These are phyloP conservation scores for Elanoides forficatus DNA, from an alignment of 2,113 vertebrate species.

Conservation along the genomic window DNA sequence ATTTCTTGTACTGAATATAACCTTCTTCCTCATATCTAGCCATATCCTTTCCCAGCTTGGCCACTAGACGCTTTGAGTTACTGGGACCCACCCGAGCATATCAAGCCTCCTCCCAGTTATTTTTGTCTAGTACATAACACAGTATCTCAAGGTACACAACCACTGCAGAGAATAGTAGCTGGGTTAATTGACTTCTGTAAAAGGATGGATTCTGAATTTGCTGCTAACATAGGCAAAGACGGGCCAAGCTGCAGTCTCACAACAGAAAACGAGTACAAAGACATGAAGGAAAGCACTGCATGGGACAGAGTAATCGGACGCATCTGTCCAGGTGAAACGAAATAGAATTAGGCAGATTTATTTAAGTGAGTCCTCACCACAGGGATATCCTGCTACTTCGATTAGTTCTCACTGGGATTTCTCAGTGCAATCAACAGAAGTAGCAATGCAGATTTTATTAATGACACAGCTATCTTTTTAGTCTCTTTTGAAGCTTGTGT, in stretches of 20 bases:
- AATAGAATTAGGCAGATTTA: not conserved
- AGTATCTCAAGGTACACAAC: not conserved
- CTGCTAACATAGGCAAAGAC: not conserved
- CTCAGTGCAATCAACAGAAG: not conserved
- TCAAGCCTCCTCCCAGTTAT: not conserved
- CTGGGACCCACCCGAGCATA: not conserved
- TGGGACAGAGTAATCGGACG: not conserved
- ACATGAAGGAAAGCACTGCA: not conserved
- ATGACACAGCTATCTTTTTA: not conserved
- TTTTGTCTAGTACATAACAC: not conserved
- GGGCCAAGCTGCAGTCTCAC: not conserved
- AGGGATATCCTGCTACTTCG: not conserved
- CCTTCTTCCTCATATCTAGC: not conserved
- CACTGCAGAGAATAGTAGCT: not conserved
- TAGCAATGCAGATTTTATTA: not conserved
- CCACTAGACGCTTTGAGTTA: not conserved
- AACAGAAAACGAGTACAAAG: not conserved
- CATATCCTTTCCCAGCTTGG: not conserved
- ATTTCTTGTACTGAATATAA: not conserved
- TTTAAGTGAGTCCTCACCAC: not conserved
- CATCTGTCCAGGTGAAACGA: not conserved
- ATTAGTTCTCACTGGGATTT: not conserved
- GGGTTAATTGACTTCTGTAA: not conserved
- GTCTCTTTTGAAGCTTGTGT: not conserved
- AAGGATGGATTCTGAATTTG: not conserved